Base-by-base conservation (phyloP, 2,888 invertebrate species). In the Ditylenchus weischeri region DNA sequence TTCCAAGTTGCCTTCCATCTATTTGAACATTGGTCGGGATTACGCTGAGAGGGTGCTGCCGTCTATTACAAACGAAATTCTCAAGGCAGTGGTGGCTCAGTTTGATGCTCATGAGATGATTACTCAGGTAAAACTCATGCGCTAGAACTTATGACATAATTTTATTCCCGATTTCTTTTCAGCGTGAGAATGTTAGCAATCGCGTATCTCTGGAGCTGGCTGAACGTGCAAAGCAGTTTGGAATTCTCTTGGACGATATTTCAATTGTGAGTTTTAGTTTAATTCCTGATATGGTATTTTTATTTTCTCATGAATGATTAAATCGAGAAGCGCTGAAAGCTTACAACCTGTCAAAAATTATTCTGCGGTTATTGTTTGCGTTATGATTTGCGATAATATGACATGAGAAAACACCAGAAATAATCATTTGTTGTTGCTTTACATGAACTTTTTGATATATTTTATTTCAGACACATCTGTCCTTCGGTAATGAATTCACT, bases 51-150 rank as follows among this genome's bases (percentile, higher is more conserved):
- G 98, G 84, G 96, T 98, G 49, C 86, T 98, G 71, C 98, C 98
- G 7, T 99, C 98, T 2, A 98, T 98, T 84, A 95, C 95, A 15
- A 90, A 93, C 80, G 98, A 98, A 89, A 96, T 98, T 18, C 85
- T 99, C 65, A 99, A 98, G 86, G 92, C 96, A 65, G 95, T 96
- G 62, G 96, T 99, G 87, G 98, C 98, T 49, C 95, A 98, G 84
- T 98, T 95, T 86, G 96, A 98, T 88, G 98, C 98, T 68, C 92
- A 95, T 73, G 98, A 98, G 86, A 88, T 98, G 79, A 98, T 98
- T 83, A 98, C 96, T 69, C 95, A 98, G 43, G 43, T 43, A 29
- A 29, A 29, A 5, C 29, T 29, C 29, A 29, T 29, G 2, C 29
- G 29, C 29, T 29, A n/a, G n/a, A n/a, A n/a, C n/a, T n/a, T n/a